These are phyloP conservation scores for Eulemur macaco DNA, from an alignment of 2,113 vertebrate genomes.

Conservation along the genomic window DNA sequence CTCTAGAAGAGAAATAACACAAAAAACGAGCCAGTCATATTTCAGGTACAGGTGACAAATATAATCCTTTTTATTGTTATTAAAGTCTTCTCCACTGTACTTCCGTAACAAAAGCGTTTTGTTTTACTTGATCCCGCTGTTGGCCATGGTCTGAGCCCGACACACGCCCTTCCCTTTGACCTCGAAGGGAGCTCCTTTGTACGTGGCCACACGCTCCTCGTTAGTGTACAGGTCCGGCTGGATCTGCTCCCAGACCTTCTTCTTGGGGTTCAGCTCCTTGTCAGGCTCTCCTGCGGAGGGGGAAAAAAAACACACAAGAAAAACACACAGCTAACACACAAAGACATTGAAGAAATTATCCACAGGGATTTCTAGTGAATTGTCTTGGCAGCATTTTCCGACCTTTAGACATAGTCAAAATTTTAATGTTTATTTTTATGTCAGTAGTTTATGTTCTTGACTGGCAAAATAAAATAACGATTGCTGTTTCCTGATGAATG, in stretches of 20 bases:
- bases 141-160: constrained; percentile 94
- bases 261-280: constrained; percentile 98
- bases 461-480: not conserved
- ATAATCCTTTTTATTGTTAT: constrained; percentile 56
- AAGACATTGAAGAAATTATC: not conserved
- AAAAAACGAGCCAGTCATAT: constrained; percentile 44
- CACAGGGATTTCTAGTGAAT: not conserved
- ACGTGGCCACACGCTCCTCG: constrained; percentile 91
- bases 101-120: not conserved
- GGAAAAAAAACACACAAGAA: not conserved
- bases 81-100: constrained; percentile 29
- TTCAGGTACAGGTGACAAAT: constrained; percentile 8
- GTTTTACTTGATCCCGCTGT: constrained; percentile 94
- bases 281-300: constrained; percentile 93
- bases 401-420: not conserved
- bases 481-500: constrained; percentile 9
- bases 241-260: constrained; percentile 98
- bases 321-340: constrained; percentile 1
- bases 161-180: constrained; percentile 95
- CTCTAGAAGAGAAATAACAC: constrained; percentile 14
- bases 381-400: not conserved
- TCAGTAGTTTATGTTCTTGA: not conserved
- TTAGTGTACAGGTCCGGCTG: constrained; percentile 95
- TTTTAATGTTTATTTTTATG: constrained; percentile 6
- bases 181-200: constrained; percentile 94